Conservation (phyloP, 2,113 vertebrate genomes). For the Ellobius talpinus region DNA sequence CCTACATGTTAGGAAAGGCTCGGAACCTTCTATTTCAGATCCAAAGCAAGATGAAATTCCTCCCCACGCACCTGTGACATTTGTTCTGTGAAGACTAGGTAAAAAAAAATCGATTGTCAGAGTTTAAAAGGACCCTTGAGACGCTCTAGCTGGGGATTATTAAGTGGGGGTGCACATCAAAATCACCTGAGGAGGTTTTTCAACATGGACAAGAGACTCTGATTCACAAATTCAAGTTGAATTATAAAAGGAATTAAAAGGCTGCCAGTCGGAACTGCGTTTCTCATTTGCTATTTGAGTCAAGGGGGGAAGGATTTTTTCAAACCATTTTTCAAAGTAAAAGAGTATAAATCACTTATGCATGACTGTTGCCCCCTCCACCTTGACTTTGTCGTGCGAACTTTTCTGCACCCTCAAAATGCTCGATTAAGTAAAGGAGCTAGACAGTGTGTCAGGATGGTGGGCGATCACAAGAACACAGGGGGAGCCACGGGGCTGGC, state of each 20-base stretch:
- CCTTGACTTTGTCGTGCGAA: background rate
- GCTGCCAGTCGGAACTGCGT: background rate
- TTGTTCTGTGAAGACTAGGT: conserved; percentile 46
- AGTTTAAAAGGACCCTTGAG: conserved; percentile 25
- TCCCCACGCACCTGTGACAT: conserved; percentile 49
- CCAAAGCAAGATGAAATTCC: conserved; percentile 8
- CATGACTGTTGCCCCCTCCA: background rate
- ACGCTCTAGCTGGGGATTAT: background rate
- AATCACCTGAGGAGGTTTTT: conserved; percentile 65
- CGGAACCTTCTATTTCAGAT: conserved; percentile 40
- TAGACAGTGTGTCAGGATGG: background rate
- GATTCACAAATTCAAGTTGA: conserved; percentile 1
- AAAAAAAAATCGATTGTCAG: conserved; percentile 30
- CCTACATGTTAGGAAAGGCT: conserved; percentile 5
- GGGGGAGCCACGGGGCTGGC: background rate
- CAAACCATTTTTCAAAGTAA: background rate
- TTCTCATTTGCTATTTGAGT: background rate
- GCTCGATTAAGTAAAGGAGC: background rate
- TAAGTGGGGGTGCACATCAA: conserved; percentile 43
- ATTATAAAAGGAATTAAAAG: conserved; percentile 21
- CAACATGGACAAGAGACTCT: background rate
- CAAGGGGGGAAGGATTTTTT: background rate
- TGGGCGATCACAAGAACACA: conserved; percentile 8
- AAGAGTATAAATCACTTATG: conserved; percentile 5
- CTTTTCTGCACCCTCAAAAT: background rate